These are phyloP conservation scores for Allolobophora icterica DNA, from an alignment of 2,888 invertebrate species.

Conservation along the genomic window DNA sequence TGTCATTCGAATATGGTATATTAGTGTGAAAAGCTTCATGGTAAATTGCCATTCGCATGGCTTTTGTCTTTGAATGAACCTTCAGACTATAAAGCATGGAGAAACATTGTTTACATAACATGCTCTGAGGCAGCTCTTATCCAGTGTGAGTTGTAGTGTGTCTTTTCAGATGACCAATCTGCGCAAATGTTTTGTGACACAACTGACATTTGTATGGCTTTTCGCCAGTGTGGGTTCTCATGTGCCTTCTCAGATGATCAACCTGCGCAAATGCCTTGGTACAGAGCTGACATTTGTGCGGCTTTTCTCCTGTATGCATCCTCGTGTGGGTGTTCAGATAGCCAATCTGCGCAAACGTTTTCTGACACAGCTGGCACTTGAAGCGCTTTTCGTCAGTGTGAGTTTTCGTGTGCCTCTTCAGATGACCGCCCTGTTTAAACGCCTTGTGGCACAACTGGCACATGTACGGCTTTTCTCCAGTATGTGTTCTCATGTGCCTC, in stretches of 20 bases:
- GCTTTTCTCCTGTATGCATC: background rate
- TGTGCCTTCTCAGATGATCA: constrained; percentile 8
- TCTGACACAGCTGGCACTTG: constrained; percentile 23
- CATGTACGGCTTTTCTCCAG: constrained; percentile 21
- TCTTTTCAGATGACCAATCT: constrained; percentile 11
- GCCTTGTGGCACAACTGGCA: constrained; percentile 28
- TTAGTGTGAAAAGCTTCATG: background rate
- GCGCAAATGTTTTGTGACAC: constrained; percentile 6
- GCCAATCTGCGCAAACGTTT: background rate
- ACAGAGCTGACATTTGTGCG: constrained; percentile 20
- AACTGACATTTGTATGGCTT: constrained; percentile 3
- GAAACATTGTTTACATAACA: background rate
- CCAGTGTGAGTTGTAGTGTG: constrained; percentile 3
- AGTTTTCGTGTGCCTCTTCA: constrained; percentile 18
- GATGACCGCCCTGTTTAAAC: background rate
- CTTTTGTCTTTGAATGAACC: constrained; percentile 12
- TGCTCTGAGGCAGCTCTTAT: background rate
- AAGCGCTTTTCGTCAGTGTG: constrained; percentile 1
- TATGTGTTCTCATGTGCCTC: constrained; percentile 98
- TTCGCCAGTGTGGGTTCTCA: constrained; percentile 3
- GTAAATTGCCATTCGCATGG: background rate
- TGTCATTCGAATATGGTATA: background rate
- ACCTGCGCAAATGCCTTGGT: constrained; percentile 18
- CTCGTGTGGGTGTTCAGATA: constrained; percentile 25
- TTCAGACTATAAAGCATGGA: background rate